Conservation (phyloP, 2,888 invertebrate species). For the Caenorhabditis imperialis region DNA sequence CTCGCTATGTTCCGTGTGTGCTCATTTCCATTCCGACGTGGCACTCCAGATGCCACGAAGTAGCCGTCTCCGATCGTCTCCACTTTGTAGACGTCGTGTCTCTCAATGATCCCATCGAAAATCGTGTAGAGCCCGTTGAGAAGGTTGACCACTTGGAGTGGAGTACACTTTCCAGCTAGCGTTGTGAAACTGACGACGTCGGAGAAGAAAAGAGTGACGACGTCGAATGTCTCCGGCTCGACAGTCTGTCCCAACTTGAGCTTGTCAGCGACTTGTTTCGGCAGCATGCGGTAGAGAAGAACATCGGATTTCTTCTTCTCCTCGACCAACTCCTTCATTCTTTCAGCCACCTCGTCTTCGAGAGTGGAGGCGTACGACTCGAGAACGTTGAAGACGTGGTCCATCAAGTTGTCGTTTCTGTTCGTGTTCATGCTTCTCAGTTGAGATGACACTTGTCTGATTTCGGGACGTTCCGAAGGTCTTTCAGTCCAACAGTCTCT, state of each 20-base stretch:
- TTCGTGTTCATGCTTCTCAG: conserved; percentile 66
- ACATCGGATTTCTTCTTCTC: conserved; percentile 74
- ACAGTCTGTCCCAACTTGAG: conserved; percentile 72
- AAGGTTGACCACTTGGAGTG: conserved; percentile 73
- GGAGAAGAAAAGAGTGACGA: conserved; percentile 73
- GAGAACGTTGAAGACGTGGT: conserved; percentile 75
- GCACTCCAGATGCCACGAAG: conserved; percentile 74
- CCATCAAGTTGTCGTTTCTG: conserved; percentile 70
- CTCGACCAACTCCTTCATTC: conserved; percentile 71
- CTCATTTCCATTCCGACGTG: conserved; percentile 71
- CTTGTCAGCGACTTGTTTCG: conserved; percentile 74
- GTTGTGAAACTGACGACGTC: conserved; percentile 72
- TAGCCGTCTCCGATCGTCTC: conserved; percentile 77
- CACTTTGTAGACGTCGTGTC: conserved; percentile 76
- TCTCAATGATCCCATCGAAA: conserved; percentile 74
- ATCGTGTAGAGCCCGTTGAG: conserved; percentile 75
- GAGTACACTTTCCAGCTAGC: conserved; percentile 70
- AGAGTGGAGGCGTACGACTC: conserved; percentile 69
- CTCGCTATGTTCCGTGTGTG: conserved; percentile 71
- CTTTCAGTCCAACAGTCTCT: conserved; percentile 54
- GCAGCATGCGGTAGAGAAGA: conserved; percentile 71
- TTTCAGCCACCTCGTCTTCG: conserved; percentile 68
- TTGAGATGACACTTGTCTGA: conserved; percentile 38
- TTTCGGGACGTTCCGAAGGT: conserved; percentile 49
- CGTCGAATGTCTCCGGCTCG: conserved; percentile 69